Base-by-base conservation (phyloP, 1,140 invertebrate genomes). In the Euura lappo region DNA sequence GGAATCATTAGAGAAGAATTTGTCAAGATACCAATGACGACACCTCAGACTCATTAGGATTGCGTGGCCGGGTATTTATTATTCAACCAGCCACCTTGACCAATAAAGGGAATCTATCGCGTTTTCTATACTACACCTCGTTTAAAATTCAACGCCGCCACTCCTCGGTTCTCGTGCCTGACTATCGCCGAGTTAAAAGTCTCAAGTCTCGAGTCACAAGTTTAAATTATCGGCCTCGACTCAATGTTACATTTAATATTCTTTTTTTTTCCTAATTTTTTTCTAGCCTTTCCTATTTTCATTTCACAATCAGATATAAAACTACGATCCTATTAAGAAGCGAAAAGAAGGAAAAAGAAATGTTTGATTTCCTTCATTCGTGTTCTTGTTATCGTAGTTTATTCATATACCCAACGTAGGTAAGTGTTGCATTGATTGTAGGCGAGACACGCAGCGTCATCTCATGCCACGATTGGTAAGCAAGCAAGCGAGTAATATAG, bases 41-140 rank as follows among this genome's bases (percentile, higher is more conserved):
- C 78, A 73, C 76, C 6, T 79, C 78, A 28, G 77, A 81, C 80
- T 83, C 79, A 80, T 83, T 82, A 80, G 79, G 76, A 77, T 82
- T 77, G 76, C 74, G 71, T 74, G 73, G 74, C 73, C 28, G 73
- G 74, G 69, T 76, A 72, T 60, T 60, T 60, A 60, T 60, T 60
- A 60, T 60, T 60, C 51, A 60, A 60, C 8, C 51, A 60, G 51
- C 75, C 79, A 79, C 82, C 82, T 84, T 84, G 82, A 81, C 82
- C 81, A 80, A 82, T 79, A 81, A 82, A 82, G 71, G 72, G 79
- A 84, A 83, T 78, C 73, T 72, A 28, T 65, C 42, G 43, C 71
- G 71, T 60, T 28, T 51, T 13, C 47, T 51, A 42, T 71, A 28
- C 6, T 42, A 28, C 69, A 11, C 6, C 28, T 51, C 69, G 45